Base-by-base conservation (phyloP, 1,140 invertebrate genomes). In the Colletes latitarsis region DNA sequence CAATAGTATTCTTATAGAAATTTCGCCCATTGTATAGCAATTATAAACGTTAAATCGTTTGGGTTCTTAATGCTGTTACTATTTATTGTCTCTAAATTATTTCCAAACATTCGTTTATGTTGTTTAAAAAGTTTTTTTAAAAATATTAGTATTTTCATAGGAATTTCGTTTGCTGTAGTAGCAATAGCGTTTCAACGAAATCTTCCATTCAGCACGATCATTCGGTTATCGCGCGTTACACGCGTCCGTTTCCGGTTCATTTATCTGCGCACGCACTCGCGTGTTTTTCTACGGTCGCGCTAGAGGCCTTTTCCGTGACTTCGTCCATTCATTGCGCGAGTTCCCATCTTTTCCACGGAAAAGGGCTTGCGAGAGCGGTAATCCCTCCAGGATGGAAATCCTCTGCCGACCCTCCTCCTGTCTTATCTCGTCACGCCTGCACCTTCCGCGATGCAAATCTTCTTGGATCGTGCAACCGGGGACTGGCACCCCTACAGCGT, bases 341-440 rank as follows among this genome's bases (percentile, higher is more conserved):
- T 71, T 80, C 74, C 73, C 75, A 64, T 58, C 67, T 60, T 72
- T 67, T 72, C 74, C 21, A 57, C 15, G 67, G 57, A n/a, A 66
- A 30, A 53, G 14, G 66, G 21, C 41, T 41, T 17, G 68, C 15
- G 15, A 63, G 72, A 15, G 49, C 69, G 82, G 80, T 86, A 86
- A 86, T 85, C 83, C 85, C 81, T 79, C 82, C 77, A 88, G 83
- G 79, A 87, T 88, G 87, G 82, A 88, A 89, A 87, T 89, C 82
- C 82, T 88, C 55, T 74, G 81, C 64, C 84, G 83, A 83, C 84
- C 82, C 77, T 83, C 78, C 83, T 87, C 84, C 85, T 88, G 86
- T 90, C 89, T 90, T 90, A 90, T 91, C 89, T 88, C 82, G 84
- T 85, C 85, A 88, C 85, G 89, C 84, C 89, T 88, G 89, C 89